Evolutionary conservation across 1,140 invertebrate species (phyloP).

Genomic region (Drosophila biarmipes): DNA sequence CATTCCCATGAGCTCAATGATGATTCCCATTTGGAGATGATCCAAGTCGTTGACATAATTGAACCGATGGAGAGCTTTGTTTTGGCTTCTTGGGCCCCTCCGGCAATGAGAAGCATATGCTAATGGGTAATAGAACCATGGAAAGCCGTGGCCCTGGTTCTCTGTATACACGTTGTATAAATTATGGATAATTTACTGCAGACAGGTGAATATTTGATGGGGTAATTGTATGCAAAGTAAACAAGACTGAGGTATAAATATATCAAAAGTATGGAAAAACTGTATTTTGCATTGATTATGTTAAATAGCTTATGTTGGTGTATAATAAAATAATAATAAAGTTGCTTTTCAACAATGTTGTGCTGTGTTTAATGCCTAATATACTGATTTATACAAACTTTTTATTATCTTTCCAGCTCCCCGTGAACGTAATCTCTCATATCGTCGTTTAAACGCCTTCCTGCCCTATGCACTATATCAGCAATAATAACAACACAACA

Average conservation of each 20-base stretch:
- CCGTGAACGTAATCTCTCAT: slow-evolving; percentile 31
- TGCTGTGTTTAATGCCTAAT: too few relatives aligned
- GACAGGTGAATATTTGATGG: neutral
- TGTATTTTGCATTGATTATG: neutral
- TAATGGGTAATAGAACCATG: neutral
- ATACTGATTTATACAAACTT: neutral
- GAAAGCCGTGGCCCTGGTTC: too few relatives aligned
- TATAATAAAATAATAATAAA: neutral
- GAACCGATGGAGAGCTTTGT: slow-evolving; percentile 45
- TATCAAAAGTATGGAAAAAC: neutral
- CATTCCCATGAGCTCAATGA: slow-evolving; percentile 43
- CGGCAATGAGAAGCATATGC: slow-evolving; percentile 10
- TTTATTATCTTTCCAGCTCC: slow-evolving; percentile 9
- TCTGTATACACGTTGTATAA: neutral
- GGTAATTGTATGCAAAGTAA: neutral
- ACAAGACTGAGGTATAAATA: neutral
- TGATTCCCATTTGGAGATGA: slow-evolving; percentile 38
- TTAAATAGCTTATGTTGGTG: neutral
- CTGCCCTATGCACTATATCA: slow-evolving; percentile 46
- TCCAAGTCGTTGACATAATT: slow-evolving; percentile 43
- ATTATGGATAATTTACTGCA: slow-evolving; percentile 1
- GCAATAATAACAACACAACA: slow-evolving; percentile 18
- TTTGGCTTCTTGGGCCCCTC: slow-evolving; percentile 1
- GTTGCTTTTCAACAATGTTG: too few relatives aligned
- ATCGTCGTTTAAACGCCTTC: slow-evolving; percentile 40